Evolutionary conservation across 2,888 invertebrate genomes (phyloP), one percentile per base, ranked within the genome.

Genomic region (Chrysodeixis includens): DNA sequence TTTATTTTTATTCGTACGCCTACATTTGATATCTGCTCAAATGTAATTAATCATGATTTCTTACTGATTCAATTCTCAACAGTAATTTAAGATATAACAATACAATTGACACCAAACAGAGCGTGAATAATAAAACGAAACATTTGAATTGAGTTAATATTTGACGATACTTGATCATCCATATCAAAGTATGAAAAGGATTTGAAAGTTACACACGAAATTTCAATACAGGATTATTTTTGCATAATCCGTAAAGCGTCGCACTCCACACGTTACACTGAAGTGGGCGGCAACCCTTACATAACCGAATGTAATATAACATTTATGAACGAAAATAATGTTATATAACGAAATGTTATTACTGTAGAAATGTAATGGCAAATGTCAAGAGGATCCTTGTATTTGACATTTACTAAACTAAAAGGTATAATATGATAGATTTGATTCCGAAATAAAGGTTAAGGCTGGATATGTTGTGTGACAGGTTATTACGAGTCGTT

Each of bases 191-290:
- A n/a, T 40, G n/a, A 6, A 61, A 66, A 72, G 35, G 16, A 16
- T 20, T 16, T 59, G 49, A 74, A 73, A 59, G 73, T 66, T 54
- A 73, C 60, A 67, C 67, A 58, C 49, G 46, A 69, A 26, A 74
- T 62, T 46, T 56, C n/a, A 62, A 74, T 75, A 49, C 35, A 64
- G 30, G 30, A 65, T 57, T 49, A 49, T 49, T 75, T 74, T 78
- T 53, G 40, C 71, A 78, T 74, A 74, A 79, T 79, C 79, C 60
- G 44, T 57, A 30, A 22, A 46, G 30, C 6, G 40, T 49, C 16
- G 16, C 22, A 8, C 16, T 40, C 32, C 57, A 55, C 79, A 79
- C 76, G 79, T 60, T 70, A 65, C 59, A 20, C 0, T n/a, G 18
- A 10, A 40, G 70, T 69, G 46, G 61, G 58, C 16, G 30, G 53